Conservation (phyloP, 2,797 vertebrate species). For the Gymnothorax javanicus region DNA sequence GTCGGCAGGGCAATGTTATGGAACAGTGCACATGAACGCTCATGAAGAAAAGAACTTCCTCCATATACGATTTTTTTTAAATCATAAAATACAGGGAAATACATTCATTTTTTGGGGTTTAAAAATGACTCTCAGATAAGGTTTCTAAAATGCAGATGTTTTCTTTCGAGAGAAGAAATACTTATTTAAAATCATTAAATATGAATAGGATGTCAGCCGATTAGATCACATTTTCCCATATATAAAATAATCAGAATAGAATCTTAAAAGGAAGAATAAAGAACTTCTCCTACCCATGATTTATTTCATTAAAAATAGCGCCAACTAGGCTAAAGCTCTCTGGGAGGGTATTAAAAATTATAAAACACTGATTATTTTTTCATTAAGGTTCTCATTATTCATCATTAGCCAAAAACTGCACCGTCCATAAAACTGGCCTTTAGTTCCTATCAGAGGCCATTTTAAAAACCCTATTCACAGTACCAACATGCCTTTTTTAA, state of each 20-base stretch:
- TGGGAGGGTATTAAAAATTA: slow-evolving; percentile 30
- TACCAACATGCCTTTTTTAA: not conserved
- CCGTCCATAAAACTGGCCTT: slow-evolving; percentile 7
- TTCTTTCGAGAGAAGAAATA: not conserved
- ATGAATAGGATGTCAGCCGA: not conserved
- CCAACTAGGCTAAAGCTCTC: slow-evolving; percentile 31
- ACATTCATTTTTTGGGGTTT: not conserved
- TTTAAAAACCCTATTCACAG: not conserved
- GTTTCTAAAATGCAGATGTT: not conserved
- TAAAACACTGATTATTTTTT: slow-evolving; percentile 39
- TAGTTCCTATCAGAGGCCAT: not conserved
- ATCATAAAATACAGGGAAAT: not conserved
- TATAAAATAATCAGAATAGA: slow-evolving; percentile 26
- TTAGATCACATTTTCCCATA: slow-evolving; percentile 10
- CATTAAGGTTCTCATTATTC: slow-evolving; percentile 31
- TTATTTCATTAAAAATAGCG: slow-evolving; percentile 30
- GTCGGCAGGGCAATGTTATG: not conserved
- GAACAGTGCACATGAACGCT: not conserved
- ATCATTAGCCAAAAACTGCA: slow-evolving; percentile 25
- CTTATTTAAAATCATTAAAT: not conserved
- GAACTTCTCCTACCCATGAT: not conserved
- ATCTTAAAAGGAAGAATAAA: not conserved
- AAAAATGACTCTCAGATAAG: not conserved
- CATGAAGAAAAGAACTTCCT: not conserved
- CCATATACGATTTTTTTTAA: not conserved